Evolutionary conservation across 2,888 invertebrate species (phyloP).

Genomic region (Neelides folsomi): DNA sequence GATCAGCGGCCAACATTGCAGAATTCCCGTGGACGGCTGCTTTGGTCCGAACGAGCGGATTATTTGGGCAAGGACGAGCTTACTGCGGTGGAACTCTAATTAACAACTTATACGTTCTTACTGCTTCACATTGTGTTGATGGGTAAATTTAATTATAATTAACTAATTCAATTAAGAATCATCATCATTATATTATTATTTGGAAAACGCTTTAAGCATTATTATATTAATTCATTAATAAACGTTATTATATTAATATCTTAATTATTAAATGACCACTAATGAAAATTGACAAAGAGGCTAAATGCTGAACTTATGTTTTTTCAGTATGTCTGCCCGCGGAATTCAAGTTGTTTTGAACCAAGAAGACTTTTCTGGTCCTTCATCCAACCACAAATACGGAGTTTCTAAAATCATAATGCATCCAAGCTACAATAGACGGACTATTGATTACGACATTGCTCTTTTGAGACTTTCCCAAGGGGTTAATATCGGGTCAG

Average conservation of each 20-base stretch:
- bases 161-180: not conserved
- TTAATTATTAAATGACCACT: no score
- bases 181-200: not conserved
- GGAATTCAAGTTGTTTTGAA: conserved; percentile 18
- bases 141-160: conserved; percentile 11
- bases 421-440: conserved; percentile 16
- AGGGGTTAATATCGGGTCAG: conserved; percentile 12
- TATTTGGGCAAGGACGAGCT: conserved; percentile 1
- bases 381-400: conserved; percentile 2
- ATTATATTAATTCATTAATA: no score
- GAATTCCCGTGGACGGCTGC: conserved; percentile 27
- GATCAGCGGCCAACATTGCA: conserved; percentile 17
- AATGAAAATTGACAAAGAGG: no score
- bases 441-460: conserved; percentile 26
- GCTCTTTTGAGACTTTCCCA: conserved; percentile 20
- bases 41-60: conserved; percentile 19
- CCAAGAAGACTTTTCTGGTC: conserved; percentile 21
- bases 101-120: conserved; percentile 20
- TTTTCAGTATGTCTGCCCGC: conserved; percentile 19
- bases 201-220: no score
- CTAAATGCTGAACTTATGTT: not conserved
- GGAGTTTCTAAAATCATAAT: conserved; percentile 20
- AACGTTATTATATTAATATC: no score
- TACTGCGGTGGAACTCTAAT: conserved; percentile 19
- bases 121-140: conserved; percentile 29